phyloP scores from a whole-genome alignment of 2,888 invertebrate species.

The Strigamia crassipes region DNA sequence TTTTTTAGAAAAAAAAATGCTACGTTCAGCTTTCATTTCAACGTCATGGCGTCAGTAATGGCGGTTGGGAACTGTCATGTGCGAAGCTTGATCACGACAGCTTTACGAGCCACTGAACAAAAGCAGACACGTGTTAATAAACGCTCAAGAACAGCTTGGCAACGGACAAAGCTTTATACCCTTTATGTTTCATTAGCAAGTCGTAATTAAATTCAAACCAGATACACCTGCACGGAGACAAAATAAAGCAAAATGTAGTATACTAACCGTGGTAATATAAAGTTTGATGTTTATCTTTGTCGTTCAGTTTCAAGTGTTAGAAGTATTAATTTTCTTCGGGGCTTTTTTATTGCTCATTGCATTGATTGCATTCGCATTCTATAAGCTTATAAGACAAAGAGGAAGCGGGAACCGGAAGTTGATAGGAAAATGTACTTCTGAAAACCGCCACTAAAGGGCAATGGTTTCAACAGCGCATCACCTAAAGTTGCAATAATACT shows the following conservation, averaged over 20 bases:
- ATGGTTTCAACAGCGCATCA: too few relatives aligned
- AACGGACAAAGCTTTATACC: neutral
- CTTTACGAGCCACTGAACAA: slow-evolving; percentile 17
- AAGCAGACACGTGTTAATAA: slow-evolving; percentile 30
- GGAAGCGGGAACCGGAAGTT: neutral
- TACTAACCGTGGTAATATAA: neutral
- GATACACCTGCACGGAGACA: neutral
- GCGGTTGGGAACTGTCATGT: slow-evolving; percentile 20
- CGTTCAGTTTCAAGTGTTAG: neutral
- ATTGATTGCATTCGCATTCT: neutral
- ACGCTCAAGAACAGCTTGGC: slow-evolving; percentile 31
- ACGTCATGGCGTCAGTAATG: slow-evolving; percentile 3
- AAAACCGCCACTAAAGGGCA: too few relatives aligned
- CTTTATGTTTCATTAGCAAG: neutral
- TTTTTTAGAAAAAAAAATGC: neutral
- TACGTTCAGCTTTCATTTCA: slow-evolving; percentile 20
- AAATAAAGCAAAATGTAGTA: too few relatives aligned
- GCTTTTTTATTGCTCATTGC: neutral
- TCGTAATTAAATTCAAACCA: slow-evolving; percentile 6
- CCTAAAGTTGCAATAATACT: neutral
- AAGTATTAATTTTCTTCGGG: neutral
- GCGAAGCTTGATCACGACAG: neutral
- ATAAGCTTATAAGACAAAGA: neutral
- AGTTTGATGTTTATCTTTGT: too few relatives aligned
- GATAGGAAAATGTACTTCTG: neutral